Evolutionary conservation across 2,888 invertebrate species (phyloP).

Genomic region (Podabrus alpinus): DNA sequence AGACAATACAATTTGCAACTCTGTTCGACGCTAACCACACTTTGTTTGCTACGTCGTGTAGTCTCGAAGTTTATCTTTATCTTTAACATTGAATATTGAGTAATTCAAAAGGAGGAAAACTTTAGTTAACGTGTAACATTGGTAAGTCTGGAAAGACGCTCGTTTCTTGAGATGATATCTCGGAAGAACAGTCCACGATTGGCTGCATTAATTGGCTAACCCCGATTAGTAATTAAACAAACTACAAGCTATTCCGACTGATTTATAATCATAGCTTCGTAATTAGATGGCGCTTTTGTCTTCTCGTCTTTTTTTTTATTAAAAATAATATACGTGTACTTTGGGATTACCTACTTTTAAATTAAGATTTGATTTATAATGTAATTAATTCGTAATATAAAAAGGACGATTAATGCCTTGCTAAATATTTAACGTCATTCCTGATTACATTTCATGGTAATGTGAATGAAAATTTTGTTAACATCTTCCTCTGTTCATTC

Average conservation of each 20-base stretch:
- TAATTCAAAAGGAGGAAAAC: conserved; percentile 2
- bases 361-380: neutral
- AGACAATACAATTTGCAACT: conserved; percentile 41
- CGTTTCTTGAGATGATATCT: conserved; percentile 38
- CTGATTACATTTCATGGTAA: neutral
- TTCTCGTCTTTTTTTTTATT: neutral
- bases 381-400: neutral
- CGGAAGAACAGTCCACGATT: conserved; percentile 43
- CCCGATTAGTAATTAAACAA: conserved; percentile 51
- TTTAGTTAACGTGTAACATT: conserved; percentile 4
- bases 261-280: conserved; percentile 26
- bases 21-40: conserved; percentile 29
- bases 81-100: neutral
- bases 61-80: conserved; percentile 4
- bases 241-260: conserved; percentile 36
- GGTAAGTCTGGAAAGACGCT: conserved; percentile 13
- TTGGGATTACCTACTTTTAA: neutral
- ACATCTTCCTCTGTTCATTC: neutral
- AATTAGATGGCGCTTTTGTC: conserved; percentile 22
- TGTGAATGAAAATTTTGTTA: neutral
- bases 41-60: conserved; percentile 18
- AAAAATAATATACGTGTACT: neutral
- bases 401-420: neutral
- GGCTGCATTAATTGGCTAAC: conserved; percentile 49
- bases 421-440: neutral